Conservation (phyloP, 1,140 invertebrate genomes). For the Pseudomyrmex concolor region DNA sequence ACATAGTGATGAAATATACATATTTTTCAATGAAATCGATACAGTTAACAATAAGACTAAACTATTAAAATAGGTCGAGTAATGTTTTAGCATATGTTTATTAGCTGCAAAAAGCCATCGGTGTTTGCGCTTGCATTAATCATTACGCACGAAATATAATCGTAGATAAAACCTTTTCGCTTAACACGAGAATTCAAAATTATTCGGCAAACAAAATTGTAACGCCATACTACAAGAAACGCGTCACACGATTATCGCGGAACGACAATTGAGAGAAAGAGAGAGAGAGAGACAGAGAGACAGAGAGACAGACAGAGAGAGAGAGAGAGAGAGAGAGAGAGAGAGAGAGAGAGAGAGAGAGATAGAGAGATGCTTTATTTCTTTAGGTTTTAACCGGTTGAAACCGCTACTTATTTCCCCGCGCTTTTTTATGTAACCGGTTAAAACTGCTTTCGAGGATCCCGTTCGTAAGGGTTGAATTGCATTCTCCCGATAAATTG, state of each 20-base stretch:
- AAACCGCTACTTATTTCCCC: constrained; percentile 32
- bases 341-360: too few species aligned
- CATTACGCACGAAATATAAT: not conserved
- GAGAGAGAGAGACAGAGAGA: too few species aligned
- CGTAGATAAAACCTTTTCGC: not conserved
- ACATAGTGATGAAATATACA: not conserved
- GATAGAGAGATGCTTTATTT: constrained; percentile 7
- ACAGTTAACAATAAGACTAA: constrained; percentile 2
- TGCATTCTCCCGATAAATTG: constrained; percentile 7
- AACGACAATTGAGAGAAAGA: too few species aligned
- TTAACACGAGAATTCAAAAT: constrained; percentile 45
- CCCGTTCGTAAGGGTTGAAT: constrained; percentile 50
- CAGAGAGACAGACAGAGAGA: too few species aligned
- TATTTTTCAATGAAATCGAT: constrained; percentile 11
- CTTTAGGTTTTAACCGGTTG: constrained; percentile 47
- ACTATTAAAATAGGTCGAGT: not conserved
- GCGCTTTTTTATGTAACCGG: constrained; percentile 63
- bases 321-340: too few species aligned
- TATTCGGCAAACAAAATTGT: constrained; percentile 20
- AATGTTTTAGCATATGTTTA: constrained; percentile 12
- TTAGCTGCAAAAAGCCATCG: not conserved
- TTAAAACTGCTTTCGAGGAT: constrained; percentile 71
- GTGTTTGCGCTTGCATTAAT: not conserved
- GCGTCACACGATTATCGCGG: constrained; percentile 13
- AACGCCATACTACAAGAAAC: not conserved